These are phyloP conservation scores for Prionace glauca DNA, from an alignment of 2,797 vertebrate species.

Conservation along the genomic window DNA sequence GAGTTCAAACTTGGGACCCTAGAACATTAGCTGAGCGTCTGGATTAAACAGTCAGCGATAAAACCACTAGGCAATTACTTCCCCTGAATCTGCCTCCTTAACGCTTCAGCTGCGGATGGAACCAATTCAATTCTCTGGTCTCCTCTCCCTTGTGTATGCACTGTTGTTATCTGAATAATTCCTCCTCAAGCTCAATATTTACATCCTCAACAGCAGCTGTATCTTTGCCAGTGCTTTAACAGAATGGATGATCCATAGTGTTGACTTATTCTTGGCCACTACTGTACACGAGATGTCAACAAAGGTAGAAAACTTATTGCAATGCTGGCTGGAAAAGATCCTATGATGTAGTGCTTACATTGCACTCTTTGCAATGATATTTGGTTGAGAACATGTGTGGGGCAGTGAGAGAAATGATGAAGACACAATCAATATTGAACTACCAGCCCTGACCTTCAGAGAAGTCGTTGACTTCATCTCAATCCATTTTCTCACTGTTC, in stretches of 20 bases:
- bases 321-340: neutral
- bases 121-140: too few relatives aligned
- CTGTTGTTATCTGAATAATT: neutral
- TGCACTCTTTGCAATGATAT: neutral
- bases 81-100: neutral
- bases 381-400: neutral
- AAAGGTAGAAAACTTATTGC: neutral
- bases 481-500: too few relatives aligned
- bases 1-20: too few relatives aligned
- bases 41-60: too few relatives aligned
- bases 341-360: neutral
- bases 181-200: neutral
- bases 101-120: neutral
- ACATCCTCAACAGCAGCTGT: neutral
- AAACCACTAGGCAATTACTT: too few relatives aligned
- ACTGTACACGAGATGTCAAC: neutral
- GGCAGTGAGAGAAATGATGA: too few relatives aligned
- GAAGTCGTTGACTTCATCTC: too few relatives aligned
- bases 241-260: neutral
- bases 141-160: neutral
- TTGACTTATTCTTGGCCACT: neutral
- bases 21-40: too few relatives aligned
- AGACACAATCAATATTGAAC: too few relatives aligned
- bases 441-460: too few relatives aligned
- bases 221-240: neutral